Percentiles rank a stretch among this genome's conserved stretches.
These are phyloP conservation scores for Okapia johnstoni DNA, from an alignment of 2,113 vertebrate genomes.

Conservation along the genomic window DNA sequence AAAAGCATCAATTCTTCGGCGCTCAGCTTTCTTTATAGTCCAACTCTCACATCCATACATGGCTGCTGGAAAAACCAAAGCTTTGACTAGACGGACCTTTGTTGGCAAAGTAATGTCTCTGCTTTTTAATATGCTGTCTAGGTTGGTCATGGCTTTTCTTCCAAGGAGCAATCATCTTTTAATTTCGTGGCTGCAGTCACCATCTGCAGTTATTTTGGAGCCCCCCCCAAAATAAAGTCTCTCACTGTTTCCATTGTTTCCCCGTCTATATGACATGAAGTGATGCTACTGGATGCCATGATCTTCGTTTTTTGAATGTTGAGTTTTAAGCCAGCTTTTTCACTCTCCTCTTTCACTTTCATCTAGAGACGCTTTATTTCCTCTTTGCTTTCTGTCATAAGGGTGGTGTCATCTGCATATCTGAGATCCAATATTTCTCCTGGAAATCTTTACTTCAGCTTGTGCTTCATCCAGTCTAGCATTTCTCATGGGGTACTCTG, in stretches of 20 bases:
- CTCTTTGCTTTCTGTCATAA: neutral
- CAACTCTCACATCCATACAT: neutral
- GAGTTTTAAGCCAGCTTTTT: neutral
- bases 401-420: neutral
- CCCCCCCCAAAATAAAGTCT: neutral
- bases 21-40: neutral
- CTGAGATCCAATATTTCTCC: neutral
- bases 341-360: neutral
- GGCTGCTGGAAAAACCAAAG: neutral
- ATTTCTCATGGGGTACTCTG: neutral
- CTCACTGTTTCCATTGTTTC: neutral
- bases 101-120: neutral
- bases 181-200: neutral
- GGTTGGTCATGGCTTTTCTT: neutral
- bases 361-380: neutral
- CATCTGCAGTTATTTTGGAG: neutral
- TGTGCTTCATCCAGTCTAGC: neutral
- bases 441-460: neutral
- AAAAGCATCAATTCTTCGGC: neutral
- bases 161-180: neutral
- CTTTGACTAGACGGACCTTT: neutral
- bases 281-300: neutral
- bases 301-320: neutral
- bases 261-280: neutral
- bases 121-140: neutral